Conservation (phyloP, 2,888 invertebrate genomes). For the Diachrysia chrysitis region DNA sequence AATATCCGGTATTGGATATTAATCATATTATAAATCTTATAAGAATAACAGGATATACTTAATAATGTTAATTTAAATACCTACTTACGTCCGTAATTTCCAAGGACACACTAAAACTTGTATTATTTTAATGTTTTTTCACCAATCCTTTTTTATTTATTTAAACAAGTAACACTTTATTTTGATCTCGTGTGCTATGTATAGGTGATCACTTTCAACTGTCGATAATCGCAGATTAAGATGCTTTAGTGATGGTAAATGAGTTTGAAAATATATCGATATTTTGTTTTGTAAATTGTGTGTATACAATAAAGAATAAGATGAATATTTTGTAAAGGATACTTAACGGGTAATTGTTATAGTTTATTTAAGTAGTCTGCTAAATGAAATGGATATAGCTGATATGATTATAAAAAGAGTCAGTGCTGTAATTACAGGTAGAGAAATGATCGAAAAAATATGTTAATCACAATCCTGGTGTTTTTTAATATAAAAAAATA, state of each 20-base stretch:
- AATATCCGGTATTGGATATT: too few species aligned
- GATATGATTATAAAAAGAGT: too few species aligned
- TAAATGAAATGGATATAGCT: not conserved
- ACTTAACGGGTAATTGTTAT: not conserved
- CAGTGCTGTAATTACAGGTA: too few species aligned
- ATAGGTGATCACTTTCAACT: slow-evolving; percentile 32
- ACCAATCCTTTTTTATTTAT: not conserved
- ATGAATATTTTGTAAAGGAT: slow-evolving; percentile 19
- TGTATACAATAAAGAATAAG: too few species aligned
- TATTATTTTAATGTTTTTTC: not conserved
- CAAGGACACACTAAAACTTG: not conserved
- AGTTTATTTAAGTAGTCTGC: not conserved
- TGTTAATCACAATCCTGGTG: too few species aligned
- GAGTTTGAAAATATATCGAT: slow-evolving; percentile 37
- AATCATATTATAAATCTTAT: too few species aligned
- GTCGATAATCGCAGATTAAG: slow-evolving; percentile 39
- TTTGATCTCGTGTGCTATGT: slow-evolving; percentile 15
- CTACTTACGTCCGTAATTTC: not conserved
- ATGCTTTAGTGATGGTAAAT: slow-evolving; percentile 32
- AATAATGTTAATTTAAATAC: not conserved
- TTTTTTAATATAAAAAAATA: too few species aligned
- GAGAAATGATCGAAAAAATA: too few species aligned
- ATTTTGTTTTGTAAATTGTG: slow-evolving; percentile 21
- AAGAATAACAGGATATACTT: too few species aligned
- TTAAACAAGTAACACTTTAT: not conserved